These are phyloP conservation scores for Desmodus rotundus DNA, from an alignment of 2,113 vertebrate genomes.

Conservation along the genomic window DNA sequence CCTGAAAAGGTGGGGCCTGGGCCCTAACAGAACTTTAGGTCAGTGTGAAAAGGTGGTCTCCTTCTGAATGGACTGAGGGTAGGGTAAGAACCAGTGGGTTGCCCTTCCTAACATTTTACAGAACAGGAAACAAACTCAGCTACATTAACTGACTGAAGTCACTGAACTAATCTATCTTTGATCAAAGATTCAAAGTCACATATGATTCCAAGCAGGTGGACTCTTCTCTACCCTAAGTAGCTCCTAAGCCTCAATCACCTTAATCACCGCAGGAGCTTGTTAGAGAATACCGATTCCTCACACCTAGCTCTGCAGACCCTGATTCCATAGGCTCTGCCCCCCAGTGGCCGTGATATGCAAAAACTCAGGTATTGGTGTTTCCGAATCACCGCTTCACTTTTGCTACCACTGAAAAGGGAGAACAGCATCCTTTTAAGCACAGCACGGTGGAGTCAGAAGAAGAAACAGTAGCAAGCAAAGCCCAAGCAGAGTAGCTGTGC, in stretches of 20 bases:
- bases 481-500: background rate
- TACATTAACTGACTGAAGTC: background rate
- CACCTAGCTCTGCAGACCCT: background rate
- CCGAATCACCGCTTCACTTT: background rate
- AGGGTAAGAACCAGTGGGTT: background rate
- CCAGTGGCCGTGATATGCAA: background rate
- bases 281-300: background rate
- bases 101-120: background rate
- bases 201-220: background rate
- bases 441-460: background rate
- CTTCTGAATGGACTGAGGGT: background rate
- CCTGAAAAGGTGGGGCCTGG: background rate
- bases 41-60: background rate
- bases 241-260: background rate
- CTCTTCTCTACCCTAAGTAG: background rate
- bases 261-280: background rate
- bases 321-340: background rate
- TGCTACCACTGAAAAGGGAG: background rate
- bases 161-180: background rate
- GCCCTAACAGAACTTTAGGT: background rate
- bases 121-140: background rate
- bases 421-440: background rate
- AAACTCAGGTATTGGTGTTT: background rate
- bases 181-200: background rate
- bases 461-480: background rate